Evolutionary conservation across 2,888 invertebrate species (phyloP).

Genomic region (Gordius sp.): DNA sequence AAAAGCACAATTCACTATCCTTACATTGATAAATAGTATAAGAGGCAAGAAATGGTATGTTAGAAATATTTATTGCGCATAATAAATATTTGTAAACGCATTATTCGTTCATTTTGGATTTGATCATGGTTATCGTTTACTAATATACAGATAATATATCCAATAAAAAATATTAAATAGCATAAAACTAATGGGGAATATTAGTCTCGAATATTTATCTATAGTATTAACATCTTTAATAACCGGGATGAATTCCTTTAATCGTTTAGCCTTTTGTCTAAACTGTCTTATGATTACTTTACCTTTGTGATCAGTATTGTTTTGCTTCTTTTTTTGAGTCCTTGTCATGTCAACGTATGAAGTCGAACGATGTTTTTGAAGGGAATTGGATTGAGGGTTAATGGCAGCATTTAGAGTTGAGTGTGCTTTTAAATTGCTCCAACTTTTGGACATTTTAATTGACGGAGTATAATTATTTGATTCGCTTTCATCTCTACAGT

Average conservation of each 20-base stretch:
- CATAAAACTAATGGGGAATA: conserved; percentile 79
- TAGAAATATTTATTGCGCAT: too few species aligned
- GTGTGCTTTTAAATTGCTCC: background rate
- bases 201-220: conserved; percentile 77
- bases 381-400: too few species aligned
- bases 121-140: too few species aligned
- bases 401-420: too few species aligned
- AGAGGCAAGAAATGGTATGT: too few species aligned
- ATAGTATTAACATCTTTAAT: conserved; percentile 90
- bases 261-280: background rate
- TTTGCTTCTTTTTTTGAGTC: background rate
- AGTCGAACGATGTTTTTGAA: too few species aligned
- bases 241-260: conserved; percentile 41
- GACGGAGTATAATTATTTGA: too few species aligned
- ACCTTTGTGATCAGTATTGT: background rate
- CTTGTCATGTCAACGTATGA: background rate
- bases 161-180: conserved; percentile 82
- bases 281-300: background rate
- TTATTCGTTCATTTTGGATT: too few species aligned
- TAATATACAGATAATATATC: conserved; percentile 54
- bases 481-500: too few species aligned
- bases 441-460: background rate
- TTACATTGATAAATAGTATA: too few species aligned
- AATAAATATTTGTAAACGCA: too few species aligned
- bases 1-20: too few species aligned